These are phyloP conservation scores for Fratercula arctica DNA, from an alignment of 2,797 vertebrate genomes.

Conservation along the genomic window DNA sequence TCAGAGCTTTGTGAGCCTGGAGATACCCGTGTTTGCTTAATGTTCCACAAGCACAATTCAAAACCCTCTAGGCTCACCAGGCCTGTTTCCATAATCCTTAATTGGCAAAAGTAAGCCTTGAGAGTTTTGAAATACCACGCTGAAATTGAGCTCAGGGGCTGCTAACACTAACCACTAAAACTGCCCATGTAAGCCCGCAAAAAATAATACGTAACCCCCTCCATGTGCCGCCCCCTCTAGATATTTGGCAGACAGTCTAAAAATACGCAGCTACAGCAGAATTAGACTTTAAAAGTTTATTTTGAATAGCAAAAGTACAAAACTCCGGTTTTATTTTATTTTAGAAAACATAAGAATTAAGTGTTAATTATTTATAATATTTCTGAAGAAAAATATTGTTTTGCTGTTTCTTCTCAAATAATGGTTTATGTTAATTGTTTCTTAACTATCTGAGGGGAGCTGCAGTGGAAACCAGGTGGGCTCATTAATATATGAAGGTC, in stretches of 20 bases:
- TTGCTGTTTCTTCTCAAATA: not conserved
- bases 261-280: not conserved
- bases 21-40: slow-evolving; percentile 74
- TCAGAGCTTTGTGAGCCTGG: slow-evolving; percentile 73
- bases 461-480: not conserved
- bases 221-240: not conserved
- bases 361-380: not conserved
- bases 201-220: not conserved
- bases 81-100: slow-evolving; percentile 74
- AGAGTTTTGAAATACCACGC: slow-evolving; percentile 70
- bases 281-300: not conserved
- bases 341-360: not conserved
- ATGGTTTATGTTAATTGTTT: not conserved
- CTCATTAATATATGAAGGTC: not conserved
- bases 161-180: slow-evolving; percentile 32
- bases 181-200: not conserved
- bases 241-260: not conserved
- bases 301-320: not conserved
- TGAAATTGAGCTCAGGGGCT: slow-evolving; percentile 61
- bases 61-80: slow-evolving; percentile 71
- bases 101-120: slow-evolving; percentile 71
- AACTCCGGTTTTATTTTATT: not conserved
- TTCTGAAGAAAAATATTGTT: not conserved
- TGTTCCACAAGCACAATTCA: slow-evolving; percentile 73
- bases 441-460: not conserved